Evolutionary conservation across 2,113 vertebrate species (phyloP), one percentile per base, ranked within the genome.

Genomic region (Thamnaconus septentrionalis): DNA sequence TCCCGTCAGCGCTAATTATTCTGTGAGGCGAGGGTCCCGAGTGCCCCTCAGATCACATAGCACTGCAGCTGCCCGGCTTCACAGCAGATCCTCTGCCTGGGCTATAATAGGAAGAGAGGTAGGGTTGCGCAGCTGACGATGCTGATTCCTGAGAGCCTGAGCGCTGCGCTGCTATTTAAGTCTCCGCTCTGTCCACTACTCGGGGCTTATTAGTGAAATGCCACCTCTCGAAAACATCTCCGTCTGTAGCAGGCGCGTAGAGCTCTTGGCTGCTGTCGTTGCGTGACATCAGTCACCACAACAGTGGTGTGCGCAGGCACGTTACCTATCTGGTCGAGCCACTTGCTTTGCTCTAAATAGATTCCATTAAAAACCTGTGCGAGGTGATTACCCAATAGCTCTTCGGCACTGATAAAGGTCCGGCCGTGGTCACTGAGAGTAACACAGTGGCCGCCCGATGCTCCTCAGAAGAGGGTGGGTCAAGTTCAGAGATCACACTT

Each of bases 71-170:
- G 91, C 89, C 82, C 82, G 51, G 75, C 88, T 78, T 74, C 18
- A 73, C 75, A 65, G 79, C 61, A 48, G 67, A 89, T 69, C 90
- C 89, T 89, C 87, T 91, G 90, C 82, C 69, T 65, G 70, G 64
- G 84, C 92, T 92, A 93, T 88, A 93, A 93, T 92, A 91, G 90
- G 92, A 91, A 89, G 86, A 75, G 91, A 84, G 88, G 84, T 84
- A 79, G 80, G 68, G 85, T 87, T 84, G 89, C 90, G 82, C 85
- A 89, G 92, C 92, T 93, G 92, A 93, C 91, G 59, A 50, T 78
- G 91, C 91, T 86, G 80, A 91, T 92, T 92, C 90, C 78, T 64
- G 80, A 64, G 85, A 87, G 84, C 82, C 64, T 53, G 68, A 80
- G 71, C 73, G 59, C 76, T 82, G 80, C 89, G 88, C 84, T 81